These are phyloP conservation scores for Phengaris alcon DNA, from an alignment of 2,888 invertebrate species.

Conservation along the genomic window DNA sequence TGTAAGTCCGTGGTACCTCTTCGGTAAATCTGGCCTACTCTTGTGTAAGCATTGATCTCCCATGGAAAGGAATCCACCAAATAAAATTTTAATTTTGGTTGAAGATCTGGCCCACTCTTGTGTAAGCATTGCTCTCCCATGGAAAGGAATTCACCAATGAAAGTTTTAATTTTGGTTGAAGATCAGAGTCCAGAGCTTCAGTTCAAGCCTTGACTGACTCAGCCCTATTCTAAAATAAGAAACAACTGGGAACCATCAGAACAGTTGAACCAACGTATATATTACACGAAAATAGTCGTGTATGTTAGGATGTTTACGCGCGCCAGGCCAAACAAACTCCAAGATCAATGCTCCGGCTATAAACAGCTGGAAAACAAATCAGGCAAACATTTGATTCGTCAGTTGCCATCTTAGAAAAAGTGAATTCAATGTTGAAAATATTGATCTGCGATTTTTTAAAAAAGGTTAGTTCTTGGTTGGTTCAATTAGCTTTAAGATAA, in stretches of 20 bases:
- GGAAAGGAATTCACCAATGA: no score
- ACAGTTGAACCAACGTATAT: slow-evolving; percentile 13
- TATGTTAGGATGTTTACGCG: slow-evolving; percentile 21
- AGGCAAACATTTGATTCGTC: not conserved
- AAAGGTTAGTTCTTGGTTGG: no score
- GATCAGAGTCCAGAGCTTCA: no score
- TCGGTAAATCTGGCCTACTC: no score
- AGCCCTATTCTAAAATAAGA: slow-evolving; percentile 5
- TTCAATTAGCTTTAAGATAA: no score
- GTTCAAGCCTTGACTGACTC: not conserved
- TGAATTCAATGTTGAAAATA: not conserved
- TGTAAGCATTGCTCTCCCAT: no score
- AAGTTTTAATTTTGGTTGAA: no score
- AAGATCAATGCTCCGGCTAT: slow-evolving; percentile 19
- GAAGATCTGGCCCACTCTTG: no score
- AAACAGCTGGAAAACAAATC: not conserved
- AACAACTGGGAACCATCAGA: slow-evolving; percentile 12
- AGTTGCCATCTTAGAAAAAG: not conserved
- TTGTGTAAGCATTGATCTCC: no score
- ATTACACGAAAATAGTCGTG: slow-evolving; percentile 18
- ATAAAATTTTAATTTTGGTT: no score
- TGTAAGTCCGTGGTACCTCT: no score
- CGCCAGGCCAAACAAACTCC: slow-evolving; percentile 9
- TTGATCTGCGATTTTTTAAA: not conserved
- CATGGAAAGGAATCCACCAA: no score